phyloP scores from a whole-genome alignment of 2,797 vertebrate genomes.

The Helarctos malayanus region DNA sequence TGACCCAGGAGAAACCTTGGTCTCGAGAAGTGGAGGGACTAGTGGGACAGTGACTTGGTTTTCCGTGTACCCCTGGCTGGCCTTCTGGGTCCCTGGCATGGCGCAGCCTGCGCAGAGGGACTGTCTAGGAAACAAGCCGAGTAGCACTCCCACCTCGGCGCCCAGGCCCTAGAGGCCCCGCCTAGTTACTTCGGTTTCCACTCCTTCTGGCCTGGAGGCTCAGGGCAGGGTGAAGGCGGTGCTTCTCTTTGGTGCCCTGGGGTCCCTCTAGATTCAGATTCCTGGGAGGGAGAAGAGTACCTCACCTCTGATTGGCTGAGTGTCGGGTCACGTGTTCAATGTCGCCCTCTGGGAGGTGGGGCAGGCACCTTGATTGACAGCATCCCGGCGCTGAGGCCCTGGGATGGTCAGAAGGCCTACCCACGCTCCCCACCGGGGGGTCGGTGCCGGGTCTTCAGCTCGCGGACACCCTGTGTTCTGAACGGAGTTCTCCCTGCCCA shows the following conservation, averaged over 20 bases:
- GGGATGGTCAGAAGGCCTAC: no score
- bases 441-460: neutral
- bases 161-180: neutral
- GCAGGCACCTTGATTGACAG: neutral
- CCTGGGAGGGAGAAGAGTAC: rapidly evolving
- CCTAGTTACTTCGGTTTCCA: neutral
- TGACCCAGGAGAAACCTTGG: neutral
- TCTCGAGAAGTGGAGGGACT: neutral
- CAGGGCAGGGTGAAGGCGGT: neutral
- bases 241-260: neutral
- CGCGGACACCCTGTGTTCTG: neutral
- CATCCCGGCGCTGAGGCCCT: rapidly evolving
- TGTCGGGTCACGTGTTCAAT: neutral
- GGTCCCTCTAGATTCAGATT: neutral
- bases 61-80: neutral
- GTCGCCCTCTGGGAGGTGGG: neutral
- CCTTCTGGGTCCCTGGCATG: neutral
- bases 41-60: neutral
- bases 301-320: neutral
- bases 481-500: neutral
- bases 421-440: rapidly evolving
- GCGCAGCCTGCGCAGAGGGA: neutral
- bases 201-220: neutral
- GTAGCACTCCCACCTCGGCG: neutral
- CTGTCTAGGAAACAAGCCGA: neutral